Conservation (phyloP, 2,888 invertebrate species). For the Ganaspis brasiliensis region DNA sequence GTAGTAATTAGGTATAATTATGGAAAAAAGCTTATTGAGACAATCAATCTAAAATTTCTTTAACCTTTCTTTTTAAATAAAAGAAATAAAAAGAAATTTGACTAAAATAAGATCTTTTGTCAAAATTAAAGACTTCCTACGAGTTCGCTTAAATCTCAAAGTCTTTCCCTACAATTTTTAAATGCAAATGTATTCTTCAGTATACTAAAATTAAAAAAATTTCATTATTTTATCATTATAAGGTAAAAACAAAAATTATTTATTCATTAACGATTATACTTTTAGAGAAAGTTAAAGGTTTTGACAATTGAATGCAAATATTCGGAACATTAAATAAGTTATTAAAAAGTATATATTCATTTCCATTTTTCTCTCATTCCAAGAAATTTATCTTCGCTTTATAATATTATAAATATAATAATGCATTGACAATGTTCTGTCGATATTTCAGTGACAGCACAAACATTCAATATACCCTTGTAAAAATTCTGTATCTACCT, state of each 20-base stretch:
- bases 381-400: neutral
- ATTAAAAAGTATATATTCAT: no score
- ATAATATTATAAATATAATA: neutral
- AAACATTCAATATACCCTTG: neutral
- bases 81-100: neutral
- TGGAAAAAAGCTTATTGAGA: neutral
- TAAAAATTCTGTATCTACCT: conserved; percentile 4
- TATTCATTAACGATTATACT: neutral
- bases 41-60: conserved; percentile 14
- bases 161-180: conserved; percentile 12
- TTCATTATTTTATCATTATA: neutral
- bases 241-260: conserved; percentile 3
- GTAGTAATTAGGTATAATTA: conserved; percentile 15
- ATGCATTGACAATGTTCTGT: neutral
- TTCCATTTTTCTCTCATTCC: neutral
- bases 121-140: neutral
- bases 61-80: no score
- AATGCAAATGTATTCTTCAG: neutral
- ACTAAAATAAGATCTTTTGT: neutral
- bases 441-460: neutral
- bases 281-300: conserved; percentile 33
- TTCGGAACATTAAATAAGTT: neutral
- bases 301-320: neutral
- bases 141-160: neutral
- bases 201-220: no score